Conservation (phyloP, 2,113 vertebrate species). For the Serinus canaria region DNA sequence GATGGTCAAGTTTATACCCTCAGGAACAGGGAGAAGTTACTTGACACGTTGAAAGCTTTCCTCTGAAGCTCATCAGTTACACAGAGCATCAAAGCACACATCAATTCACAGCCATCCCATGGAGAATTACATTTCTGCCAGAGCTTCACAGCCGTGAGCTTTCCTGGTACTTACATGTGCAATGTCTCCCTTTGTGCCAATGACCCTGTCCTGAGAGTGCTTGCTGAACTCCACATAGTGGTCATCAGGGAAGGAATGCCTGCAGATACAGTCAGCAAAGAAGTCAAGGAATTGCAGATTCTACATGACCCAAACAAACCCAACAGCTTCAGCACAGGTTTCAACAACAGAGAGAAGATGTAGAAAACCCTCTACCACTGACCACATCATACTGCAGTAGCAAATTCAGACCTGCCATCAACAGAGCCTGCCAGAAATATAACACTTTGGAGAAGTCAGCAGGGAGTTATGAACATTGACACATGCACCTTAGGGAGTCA, state of each 20-base stretch:
- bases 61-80: neutral
- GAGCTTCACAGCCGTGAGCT: neutral
- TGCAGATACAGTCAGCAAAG: constrained; percentile 52
- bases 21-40: neutral
- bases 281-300: neutral
- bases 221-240: constrained; percentile 99
- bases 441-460: neutral
- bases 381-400: neutral
- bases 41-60: neutral
- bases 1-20: neutral
- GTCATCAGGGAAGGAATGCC: constrained; percentile 97
- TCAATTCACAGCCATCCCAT: neutral
- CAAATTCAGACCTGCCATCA: neutral
- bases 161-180: constrained; percentile 83
- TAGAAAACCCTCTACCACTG: neutral
- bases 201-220: constrained; percentile 96
- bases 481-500: rapidly evolving
- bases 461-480: neutral
- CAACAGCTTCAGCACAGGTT: neutral
- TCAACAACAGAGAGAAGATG: neutral
- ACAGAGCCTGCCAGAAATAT: neutral
- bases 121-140: neutral
- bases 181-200: constrained; percentile 95
- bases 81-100: neutral
- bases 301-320: neutral